Evolutionary conservation across 2,797 vertebrate genomes (phyloP), one percentile per base, ranked within the genome.

Genomic region (Rhinogobio ventralis): DNA sequence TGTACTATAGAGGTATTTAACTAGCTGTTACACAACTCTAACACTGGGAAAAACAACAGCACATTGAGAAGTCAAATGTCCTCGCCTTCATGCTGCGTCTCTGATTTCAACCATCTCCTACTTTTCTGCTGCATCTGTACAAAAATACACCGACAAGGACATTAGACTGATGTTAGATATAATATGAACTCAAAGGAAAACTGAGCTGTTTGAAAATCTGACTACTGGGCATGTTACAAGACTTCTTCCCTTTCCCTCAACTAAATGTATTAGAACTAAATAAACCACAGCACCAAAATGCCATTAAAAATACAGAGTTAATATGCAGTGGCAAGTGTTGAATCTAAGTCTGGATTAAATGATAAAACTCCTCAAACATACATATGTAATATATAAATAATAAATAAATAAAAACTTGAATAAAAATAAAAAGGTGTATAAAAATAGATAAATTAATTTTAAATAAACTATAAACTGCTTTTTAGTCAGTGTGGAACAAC

Each of bases 81-180:
- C 75, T 78, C 19, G n/a, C 17, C 5, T 77, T 76, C 64, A 55
- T 17, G 17, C 62, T 36, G 69, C 23, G 4, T 79, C 60, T 86
- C 51, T 39, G 53, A 62, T 83, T 78, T 85, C 87, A 86, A 77
- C 60, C n/a, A 76, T 42, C 84, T 87, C 57, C 81, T 83, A 67
- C 51, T 28, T 77, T 88, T 72, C 33, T 71, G 66, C 73, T 84
- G 66, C 75, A 75, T 84, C 60, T 39, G 57, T 68, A 73, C 55
- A 72, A 85, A 85, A 85, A 57, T 60, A 69, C 46, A 68, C 36
- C 28, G 15, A 62, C 85, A 81, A 86, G 79, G 79, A 71, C 80
- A 68, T 79, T 79, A 71, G 57, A 25, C 79, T 75, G 30, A 64
- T 76, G 79, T 73, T 75, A 80, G 67, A 79, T 83, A 83, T 83